Percentiles rank a stretch among this genome's conserved stretches.
These are phyloP conservation scores for Hypotaenidia okinawae DNA, from an alignment of 2,797 vertebrate species.

Conservation along the genomic window DNA sequence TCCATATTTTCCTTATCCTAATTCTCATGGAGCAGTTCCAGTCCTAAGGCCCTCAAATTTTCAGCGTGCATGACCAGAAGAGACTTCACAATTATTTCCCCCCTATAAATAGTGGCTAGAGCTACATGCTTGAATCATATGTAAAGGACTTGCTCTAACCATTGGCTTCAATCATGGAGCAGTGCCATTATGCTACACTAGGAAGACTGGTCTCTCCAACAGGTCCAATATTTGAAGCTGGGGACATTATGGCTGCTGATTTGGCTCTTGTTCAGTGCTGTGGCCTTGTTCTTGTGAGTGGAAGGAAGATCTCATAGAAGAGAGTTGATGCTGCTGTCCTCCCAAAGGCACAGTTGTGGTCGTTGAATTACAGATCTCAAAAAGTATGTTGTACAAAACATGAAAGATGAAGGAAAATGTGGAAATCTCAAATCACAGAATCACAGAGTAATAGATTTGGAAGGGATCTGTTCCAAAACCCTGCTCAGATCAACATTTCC, in stretches of 20 bases:
- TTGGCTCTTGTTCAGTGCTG: background rate
- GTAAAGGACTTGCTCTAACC: background rate
- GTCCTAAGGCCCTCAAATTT: background rate
- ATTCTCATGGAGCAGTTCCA: background rate
- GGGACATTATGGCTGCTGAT: background rate
- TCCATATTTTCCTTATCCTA: background rate
- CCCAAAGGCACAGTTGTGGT: accelerated
- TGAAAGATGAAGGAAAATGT: background rate
- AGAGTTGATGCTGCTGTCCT: background rate
- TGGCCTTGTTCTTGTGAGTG: background rate
- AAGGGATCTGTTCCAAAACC: background rate
- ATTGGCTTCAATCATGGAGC: background rate
- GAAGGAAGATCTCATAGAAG: background rate
- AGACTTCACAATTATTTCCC: background rate
- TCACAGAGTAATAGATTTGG: background rate
- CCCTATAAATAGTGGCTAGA: background rate
- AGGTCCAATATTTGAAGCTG: background rate
- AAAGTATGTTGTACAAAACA: background rate
- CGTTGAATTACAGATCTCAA: background rate
- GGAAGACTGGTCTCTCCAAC: background rate
- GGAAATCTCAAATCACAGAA: background rate
- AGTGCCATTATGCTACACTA: background rate
- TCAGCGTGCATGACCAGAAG: background rate
- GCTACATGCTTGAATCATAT: background rate
- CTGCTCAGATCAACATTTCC: background rate